Percentiles rank a stretch among this genome's conserved stretches.
Conservation (phyloP, 2,888 invertebrate species). For the Dascillus cervinus region DNA sequence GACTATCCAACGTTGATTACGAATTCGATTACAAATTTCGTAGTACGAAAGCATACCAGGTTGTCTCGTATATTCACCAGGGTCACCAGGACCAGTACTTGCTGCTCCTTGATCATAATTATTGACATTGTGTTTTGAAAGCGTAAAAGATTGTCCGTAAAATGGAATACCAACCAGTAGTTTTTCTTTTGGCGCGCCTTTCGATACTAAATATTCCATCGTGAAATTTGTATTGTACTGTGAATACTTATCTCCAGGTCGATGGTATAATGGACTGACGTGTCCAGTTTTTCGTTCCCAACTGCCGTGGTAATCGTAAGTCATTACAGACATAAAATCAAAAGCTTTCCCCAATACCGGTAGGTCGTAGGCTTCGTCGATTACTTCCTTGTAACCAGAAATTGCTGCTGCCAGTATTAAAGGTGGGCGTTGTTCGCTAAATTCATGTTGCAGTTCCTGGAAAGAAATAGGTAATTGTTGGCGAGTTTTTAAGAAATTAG, state of each 20-base stretch:
- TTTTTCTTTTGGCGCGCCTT: conserved; percentile 72
- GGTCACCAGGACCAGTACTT: conserved; percentile 65
- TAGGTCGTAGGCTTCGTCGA: conserved; percentile 78
- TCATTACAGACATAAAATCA: conserved; percentile 80
- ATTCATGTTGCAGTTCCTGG: conserved; percentile 58
- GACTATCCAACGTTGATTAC: conserved; percentile 59
- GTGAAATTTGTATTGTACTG: conserved; percentile 78
- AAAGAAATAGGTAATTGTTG: conserved; percentile 10
- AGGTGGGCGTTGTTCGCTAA: conserved; percentile 54
- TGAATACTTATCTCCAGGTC: conserved; percentile 58
- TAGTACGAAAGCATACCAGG: conserved; percentile 84
- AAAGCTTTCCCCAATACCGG: conserved; percentile 58
- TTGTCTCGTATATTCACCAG: conserved; percentile 76
- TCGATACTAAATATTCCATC: conserved; percentile 62
- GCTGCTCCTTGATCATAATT: conserved; percentile 54
- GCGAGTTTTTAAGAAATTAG: background rate
- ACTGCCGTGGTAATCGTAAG: conserved; percentile 84
- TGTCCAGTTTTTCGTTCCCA: conserved; percentile 78
- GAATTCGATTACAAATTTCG: conserved; percentile 71
- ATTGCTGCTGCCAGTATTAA: conserved; percentile 73
- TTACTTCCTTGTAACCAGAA: conserved; percentile 87
- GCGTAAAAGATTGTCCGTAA: conserved; percentile 78
- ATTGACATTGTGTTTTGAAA: conserved; percentile 43
- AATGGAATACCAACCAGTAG: conserved; percentile 75
- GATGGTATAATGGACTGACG: conserved; percentile 67